phyloP scores from a whole-genome alignment of 2,113 vertebrate genomes.

The Balaeniceps rex region DNA sequence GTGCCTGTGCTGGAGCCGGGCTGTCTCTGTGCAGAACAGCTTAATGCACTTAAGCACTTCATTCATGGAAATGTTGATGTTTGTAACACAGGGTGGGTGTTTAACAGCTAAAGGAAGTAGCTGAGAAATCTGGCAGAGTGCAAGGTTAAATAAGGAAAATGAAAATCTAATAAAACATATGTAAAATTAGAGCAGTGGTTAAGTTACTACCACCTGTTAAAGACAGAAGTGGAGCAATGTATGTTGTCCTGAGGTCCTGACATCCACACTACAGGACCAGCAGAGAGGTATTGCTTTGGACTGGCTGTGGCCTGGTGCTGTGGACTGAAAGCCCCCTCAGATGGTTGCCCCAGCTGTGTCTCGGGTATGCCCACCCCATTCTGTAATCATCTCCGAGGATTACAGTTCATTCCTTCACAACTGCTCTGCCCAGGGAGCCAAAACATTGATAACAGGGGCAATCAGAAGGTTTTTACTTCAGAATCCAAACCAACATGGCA shows the following conservation, averaged over 20 bases:
- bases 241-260: background rate
- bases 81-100: background rate
- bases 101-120: background rate
- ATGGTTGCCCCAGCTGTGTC: background rate
- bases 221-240: background rate
- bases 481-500: background rate
- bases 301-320: background rate
- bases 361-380: rapidly evolving
- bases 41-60: background rate
- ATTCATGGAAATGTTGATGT: background rate
- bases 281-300: background rate
- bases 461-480: background rate
- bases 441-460: rapidly evolving
- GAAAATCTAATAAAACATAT: background rate
- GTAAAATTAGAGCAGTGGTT: background rate
- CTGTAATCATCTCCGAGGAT: rapidly evolving
- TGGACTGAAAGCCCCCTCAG: background rate
- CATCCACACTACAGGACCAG: no score
- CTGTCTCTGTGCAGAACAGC: background rate
- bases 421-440: rapidly evolving
- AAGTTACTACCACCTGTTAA: background rate
- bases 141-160: background rate
- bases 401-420: no score
- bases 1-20: rapidly evolving
- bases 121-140: background rate